Base-by-base conservation (phyloP, 2,888 invertebrate genomes). In the Drosophila anomelani region DNA sequence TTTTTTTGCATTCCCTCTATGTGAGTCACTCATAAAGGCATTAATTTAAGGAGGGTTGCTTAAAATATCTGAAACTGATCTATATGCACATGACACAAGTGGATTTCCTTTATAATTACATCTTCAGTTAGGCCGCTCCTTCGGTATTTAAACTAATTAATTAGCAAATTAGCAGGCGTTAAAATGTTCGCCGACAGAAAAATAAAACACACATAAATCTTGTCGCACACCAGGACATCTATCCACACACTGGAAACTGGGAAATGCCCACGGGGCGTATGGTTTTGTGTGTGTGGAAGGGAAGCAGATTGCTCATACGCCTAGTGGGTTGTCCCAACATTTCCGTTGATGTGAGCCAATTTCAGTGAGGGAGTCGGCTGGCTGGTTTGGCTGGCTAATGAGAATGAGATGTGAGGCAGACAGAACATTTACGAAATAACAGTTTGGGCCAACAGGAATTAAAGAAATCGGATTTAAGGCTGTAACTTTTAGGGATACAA, bases 81-180 rank as follows among this genome's bases (percentile, higher is more conserved):
- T 68, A 47, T 39, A 68, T 36, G 29, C 51, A 12, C 51, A 15
- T 12, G 4, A 13, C 36, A 36, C 23, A 68, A 41, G 68, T 57
- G 34, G 46, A 68, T 55, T 68, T 68, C 46, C 46, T 29, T 55
- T 38, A 55, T 49, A 55, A 46, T 26, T 70, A 55, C 41, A 38
- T 47, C 56, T 26, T 20, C 13, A 38, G 47, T 12, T 29, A 20
- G 41, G 20, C 15, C 15, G 13, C 20, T 63, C 51, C 56, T 61
- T 44, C 12, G 57, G 61, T 44, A 72, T 72, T 79, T 84, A 78
- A 84, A 84, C 86, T 73, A 85, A 85, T 85, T 85, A 85, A 85
- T 85, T 88, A 85, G 80, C 73, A 67, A 86, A 88, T 88, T 85
- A 80, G 76, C 76, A 85, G 84, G 84, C 88, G 86, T 80, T 85